Evolutionary conservation across 2,888 invertebrate species (phyloP).

Genomic region (Microctonus brassicae): DNA sequence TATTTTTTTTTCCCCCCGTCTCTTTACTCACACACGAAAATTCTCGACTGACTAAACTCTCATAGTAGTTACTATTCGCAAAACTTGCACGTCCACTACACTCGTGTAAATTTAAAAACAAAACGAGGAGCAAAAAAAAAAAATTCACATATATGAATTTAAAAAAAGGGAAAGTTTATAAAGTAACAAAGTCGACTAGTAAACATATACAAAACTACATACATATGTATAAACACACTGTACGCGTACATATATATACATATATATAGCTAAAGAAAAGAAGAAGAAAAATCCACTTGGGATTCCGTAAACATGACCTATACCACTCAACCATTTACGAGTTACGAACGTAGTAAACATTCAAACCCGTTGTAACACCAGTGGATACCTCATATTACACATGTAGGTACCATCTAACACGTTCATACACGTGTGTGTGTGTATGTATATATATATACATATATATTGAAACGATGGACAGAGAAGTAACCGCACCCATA

Average conservation of each 20-base stretch:
- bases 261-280: neutral
- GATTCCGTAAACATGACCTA: constrained; percentile 49
- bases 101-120: neutral
- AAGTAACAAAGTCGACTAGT: neutral
- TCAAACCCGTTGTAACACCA: constrained; percentile 28
- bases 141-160: neutral
- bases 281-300: constrained; percentile 37
- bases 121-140: neutral
- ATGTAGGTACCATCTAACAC: no score
- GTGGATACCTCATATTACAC: neutral
- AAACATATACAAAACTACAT: neutral
- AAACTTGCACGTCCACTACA: neutral
- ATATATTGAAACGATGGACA: constrained; percentile 23
- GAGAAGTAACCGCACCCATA: constrained; percentile 44
- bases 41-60: neutral
- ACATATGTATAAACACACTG: no score
- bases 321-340: constrained; percentile 40
- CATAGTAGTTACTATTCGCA: neutral
- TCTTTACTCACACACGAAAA: neutral
- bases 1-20: neutral
- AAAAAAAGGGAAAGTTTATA: neutral
- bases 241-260: no score
- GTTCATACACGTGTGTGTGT: no score
- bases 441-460: neutral
- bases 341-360: constrained; percentile 17